Conservation (phyloP, 2,113 vertebrate species). For the Gavia stellata region DNA sequence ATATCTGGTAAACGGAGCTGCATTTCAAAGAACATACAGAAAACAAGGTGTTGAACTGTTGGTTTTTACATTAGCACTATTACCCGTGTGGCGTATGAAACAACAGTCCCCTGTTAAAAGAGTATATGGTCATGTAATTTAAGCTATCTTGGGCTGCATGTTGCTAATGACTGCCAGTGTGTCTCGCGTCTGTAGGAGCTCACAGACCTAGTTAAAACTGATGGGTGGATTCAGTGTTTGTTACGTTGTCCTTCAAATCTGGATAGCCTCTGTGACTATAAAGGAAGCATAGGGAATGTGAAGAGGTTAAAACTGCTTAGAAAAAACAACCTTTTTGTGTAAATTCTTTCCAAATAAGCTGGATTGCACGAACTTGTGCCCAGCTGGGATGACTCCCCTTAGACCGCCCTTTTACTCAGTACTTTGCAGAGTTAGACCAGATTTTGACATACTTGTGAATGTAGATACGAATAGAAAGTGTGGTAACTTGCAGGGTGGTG, state of each 20-base stretch:
- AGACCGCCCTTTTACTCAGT: not conserved
- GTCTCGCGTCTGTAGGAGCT: not conserved
- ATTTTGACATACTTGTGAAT: not conserved
- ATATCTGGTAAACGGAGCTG: not conserved
- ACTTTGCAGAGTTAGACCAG: too few species aligned
- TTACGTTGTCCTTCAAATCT: not conserved
- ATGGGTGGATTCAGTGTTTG: not conserved
- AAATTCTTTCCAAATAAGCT: not conserved
- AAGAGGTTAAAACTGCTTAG: not conserved
- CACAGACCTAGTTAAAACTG: not conserved
- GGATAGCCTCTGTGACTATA: not conserved
- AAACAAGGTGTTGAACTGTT: not conserved
- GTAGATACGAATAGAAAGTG: not conserved
- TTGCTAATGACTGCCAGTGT: not conserved
- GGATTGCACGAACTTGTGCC: not conserved
- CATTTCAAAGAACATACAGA: not conserved
- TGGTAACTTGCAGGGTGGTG: not conserved
- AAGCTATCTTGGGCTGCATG: not conserved
- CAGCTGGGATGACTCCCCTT: not conserved
- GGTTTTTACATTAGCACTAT: not conserved
- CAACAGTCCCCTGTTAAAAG: not conserved
- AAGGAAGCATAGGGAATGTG: not conserved
- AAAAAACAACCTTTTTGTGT: not conserved
- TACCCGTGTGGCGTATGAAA: accelerated
- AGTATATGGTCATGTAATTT: not conserved